These are phyloP conservation scores for Galbula dea DNA, from an alignment of 2,113 vertebrate species.

Conservation along the genomic window DNA sequence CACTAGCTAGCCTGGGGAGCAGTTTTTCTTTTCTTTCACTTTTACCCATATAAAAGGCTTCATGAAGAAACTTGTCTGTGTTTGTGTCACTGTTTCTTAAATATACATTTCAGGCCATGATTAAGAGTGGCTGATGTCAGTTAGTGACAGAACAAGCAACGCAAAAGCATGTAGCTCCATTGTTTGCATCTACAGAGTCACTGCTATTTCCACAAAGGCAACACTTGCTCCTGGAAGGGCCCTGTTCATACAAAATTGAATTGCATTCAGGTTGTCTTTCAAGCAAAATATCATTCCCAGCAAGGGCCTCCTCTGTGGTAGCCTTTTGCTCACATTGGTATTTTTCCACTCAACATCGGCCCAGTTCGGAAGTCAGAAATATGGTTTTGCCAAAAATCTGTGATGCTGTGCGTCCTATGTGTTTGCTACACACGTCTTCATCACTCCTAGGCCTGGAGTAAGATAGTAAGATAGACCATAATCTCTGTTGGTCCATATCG, in stretches of 20 bases:
- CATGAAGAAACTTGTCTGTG: slow-evolving; percentile 20
- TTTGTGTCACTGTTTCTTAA: slow-evolving; percentile 54
- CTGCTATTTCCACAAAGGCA: slow-evolving; percentile 32
- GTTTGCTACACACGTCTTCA: not conserved
- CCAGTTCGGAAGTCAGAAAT: not conserved
- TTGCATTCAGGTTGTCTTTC: slow-evolving; percentile 13
- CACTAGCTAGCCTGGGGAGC: slow-evolving; percentile 7
- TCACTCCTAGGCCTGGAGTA: not conserved
- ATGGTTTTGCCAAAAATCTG: not conserved
- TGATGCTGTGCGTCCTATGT: not conserved
- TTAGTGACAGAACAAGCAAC: slow-evolving; percentile 54
- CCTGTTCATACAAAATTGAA: not conserved
- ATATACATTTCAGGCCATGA: slow-evolving; percentile 31
- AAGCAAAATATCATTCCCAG: not conserved
- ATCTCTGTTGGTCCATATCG: not conserved
- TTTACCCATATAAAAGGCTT: slow-evolving; percentile 6
- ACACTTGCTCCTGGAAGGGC: slow-evolving; percentile 12
- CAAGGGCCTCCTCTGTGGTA: not conserved
- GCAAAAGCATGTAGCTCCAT: slow-evolving; percentile 38
- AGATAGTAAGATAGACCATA: not conserved
- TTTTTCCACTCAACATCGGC: not conserved
- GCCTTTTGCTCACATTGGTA: not conserved
- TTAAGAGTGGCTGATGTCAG: slow-evolving; percentile 56
- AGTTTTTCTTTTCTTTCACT: slow-evolving; percentile 25
- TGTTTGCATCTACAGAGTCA: slow-evolving; percentile 42